Evolutionary conservation across 2,888 invertebrate genomes (phyloP).

Genomic region (Nymphalis c-album): DNA sequence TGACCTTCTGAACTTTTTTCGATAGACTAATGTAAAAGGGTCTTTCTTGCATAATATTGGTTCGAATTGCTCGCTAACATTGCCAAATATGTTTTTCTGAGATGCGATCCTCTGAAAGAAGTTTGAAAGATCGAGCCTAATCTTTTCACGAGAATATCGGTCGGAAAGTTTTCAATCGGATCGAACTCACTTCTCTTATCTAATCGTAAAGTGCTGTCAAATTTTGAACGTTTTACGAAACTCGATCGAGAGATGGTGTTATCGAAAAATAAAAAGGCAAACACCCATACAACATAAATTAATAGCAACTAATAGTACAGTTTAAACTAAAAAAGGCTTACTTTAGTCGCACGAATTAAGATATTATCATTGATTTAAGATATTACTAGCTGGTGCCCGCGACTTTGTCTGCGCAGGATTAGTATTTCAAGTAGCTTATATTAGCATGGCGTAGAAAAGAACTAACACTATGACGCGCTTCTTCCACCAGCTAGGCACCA

Average conservation of each 20-base stretch:
- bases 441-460: no score
- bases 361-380: no score
- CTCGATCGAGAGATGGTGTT: conserved; percentile 42
- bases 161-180: conserved; percentile 72
- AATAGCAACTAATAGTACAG: not conserved
- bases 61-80: not conserved
- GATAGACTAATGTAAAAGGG: not conserved
- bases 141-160: conserved; percentile 63
- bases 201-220: conserved; percentile 70
- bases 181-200: conserved; percentile 66
- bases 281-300: not conserved
- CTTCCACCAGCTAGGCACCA: no score
- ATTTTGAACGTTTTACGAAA: conserved; percentile 57
- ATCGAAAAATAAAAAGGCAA: conserved; percentile 28
- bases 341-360: no score
- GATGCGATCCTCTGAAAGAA: conserved; percentile 13
- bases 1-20: conserved; percentile 1
- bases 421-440: no score
- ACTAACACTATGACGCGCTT: no score
- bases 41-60: not conserved
- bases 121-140: conserved; percentile 42
- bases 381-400: no score
- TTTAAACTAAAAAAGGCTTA: not conserved
- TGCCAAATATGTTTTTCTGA: conserved; percentile 12
- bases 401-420: no score